Evolutionary conservation across 2,113 vertebrate genomes (phyloP).

Genomic region (Siphamia tubifer): DNA sequence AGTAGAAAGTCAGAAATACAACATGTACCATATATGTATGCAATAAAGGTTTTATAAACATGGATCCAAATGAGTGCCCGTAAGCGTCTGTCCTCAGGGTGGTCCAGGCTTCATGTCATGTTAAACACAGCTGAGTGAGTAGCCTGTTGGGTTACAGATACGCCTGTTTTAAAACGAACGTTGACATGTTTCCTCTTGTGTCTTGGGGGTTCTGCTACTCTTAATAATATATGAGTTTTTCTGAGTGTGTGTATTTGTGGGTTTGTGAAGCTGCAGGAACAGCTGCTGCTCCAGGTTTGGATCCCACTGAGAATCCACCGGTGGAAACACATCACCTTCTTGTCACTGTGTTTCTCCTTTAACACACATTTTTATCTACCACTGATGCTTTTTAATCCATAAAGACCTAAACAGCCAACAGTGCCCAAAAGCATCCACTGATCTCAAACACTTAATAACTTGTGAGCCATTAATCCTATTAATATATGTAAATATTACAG

Average conservation of each 20-base stretch:
- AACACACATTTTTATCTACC: neutral
- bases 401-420: no score
- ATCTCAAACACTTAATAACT: no score
- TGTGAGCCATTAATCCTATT: no score
- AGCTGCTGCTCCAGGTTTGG: neutral
- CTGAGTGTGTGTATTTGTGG: neutral
- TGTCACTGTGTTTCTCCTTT: neutral
- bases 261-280: constrained; percentile 1
- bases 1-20: no score
- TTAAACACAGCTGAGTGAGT: constrained; percentile 18
- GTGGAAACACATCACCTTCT: neutral
- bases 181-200: neutral
- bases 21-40: no score
- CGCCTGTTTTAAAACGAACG: neutral
- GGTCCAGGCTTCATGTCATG: constrained; percentile 8
- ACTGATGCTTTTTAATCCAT: no score
- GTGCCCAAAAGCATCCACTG: no score
- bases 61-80: no score
- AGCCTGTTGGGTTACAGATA: neutral
- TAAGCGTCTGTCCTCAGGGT: no score
- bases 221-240: constrained; percentile 26
- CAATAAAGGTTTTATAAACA: no score
- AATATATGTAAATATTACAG: no score
- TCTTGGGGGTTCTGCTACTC: neutral
- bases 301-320: neutral